Base-by-base conservation (phyloP, 1,140 invertebrate species). In the Chironomus tepperi region DNA sequence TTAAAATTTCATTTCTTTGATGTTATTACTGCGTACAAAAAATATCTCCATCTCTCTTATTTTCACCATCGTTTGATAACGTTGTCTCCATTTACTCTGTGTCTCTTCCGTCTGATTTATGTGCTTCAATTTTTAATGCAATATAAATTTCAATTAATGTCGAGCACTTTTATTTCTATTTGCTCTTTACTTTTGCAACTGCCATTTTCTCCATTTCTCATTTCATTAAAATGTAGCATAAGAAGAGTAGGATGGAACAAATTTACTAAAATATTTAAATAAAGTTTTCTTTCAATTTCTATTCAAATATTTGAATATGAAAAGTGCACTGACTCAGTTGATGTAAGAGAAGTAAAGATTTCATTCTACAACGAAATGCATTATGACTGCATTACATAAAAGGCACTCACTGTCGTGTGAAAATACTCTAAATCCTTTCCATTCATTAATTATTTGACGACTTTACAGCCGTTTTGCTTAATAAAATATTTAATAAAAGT, bases 61-160 rank as follows among this genome's bases (percentile, higher is more conserved):
- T 57, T n/a, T 10, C 47, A 57, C 47, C 47, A n/a, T 12, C 47
- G 47, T 57, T 57, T 57, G 10, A 57, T 2, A 57, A 12, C 47
- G 47, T 10, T n/a, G n/a, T 12, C 47, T 57, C 7, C 10, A 57
- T 12, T 34, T 34, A 34, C 24, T 34, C 24, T 34, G 5, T 34
- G 24, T 34, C 24, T 34, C 24, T 34, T 34, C 24, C 5, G 24
- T 34, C 24, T 34, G 24, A 34, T 34, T 34, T 34, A 57, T 7
- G 65, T 19, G 19, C 65, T 70, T 57, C 47, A 57, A 67, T 19
- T 57, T 57, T 70, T 70, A 70, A 70, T 70, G 65, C 65, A 70
- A 70, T 70, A 70, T 70, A 70, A 70, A 70, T 70, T 70, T 70
- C 65, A 18, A 70, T 70, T 70, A 70, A 18, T 19, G 16, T 70